Evolutionary conservation across 1,140 invertebrate species (phyloP).

Genomic region (Zaprionus kolodkinae): DNA sequence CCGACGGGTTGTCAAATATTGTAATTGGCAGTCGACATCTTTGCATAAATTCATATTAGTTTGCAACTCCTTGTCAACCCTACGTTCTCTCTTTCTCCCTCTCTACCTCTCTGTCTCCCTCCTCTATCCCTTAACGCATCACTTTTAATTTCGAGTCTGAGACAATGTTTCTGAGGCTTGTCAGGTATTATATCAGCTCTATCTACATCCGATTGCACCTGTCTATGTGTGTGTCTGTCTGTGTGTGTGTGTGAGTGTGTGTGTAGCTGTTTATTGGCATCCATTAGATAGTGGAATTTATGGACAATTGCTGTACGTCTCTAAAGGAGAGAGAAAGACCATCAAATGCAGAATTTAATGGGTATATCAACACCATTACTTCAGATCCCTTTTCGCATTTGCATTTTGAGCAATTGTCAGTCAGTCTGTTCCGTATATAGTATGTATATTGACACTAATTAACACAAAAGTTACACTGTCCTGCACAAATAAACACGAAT

Average conservation of each 20-base stretch:
- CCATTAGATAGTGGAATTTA: conserved; percentile 80
- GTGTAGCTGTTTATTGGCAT: conserved; percentile 69
- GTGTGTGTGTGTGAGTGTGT: conserved; percentile 17
- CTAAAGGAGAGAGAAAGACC: neutral
- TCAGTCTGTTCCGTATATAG: conserved; percentile 4
- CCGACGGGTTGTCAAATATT: conserved; percentile 1
- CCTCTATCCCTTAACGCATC: conserved; percentile 50
- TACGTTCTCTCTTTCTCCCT: neutral
- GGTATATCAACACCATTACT: neutral
- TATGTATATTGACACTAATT: conserved; percentile 60
- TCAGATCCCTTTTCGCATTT: conserved; percentile 9
- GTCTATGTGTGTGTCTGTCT: conserved; percentile 18
- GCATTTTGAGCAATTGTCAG: conserved; percentile 42
- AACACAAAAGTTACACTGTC: conserved; percentile 56
- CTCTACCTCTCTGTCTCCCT: neutral
- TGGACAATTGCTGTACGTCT: conserved; percentile 49
- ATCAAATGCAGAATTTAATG: neutral
- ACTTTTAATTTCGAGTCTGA: conserved; percentile 73
- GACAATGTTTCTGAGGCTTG: conserved; percentile 70
- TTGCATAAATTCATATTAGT: conserved; percentile 76
- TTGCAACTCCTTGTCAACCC: conserved; percentile 27
- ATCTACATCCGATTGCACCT: conserved; percentile 48
- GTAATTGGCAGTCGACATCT: conserved; percentile 30
- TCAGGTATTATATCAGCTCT: conserved; percentile 57
- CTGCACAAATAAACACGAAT: conserved; percentile 55